Base-by-base conservation (phyloP, 2,113 vertebrate species). In the Chloropsis hardwickii region DNA sequence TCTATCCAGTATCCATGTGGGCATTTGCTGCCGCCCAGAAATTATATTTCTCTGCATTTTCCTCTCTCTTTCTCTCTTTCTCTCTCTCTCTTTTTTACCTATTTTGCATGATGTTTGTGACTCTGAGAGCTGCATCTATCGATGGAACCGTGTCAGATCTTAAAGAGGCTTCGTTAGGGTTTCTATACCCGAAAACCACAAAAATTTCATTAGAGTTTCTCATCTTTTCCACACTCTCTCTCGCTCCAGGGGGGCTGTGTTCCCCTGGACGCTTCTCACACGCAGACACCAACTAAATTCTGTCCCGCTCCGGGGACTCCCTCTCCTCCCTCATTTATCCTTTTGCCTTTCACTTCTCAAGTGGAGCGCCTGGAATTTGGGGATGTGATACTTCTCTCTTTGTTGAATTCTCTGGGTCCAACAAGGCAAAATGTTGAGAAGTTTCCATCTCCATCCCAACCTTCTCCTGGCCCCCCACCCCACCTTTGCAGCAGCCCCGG, bases 141-240 rank as follows among this genome's bases (percentile, higher is more conserved):
- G 98, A 99, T 99, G 99, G 99, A 99, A 99, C 99, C 99, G 98
- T 99, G 99, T 99, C 99, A 99, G 98, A 99, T 98, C 98, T 98
- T 98, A 98, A 99, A 98, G 99, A 99, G 99, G 99, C 99, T 99
- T 99, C 98, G 98, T 99, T 99, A 98, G 99, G 99, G 99, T 99
- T 99, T 99, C 99, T 99, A 99, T 98, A 99, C 98, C 99, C 99
- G 79, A 98, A 98, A 99, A 99, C 98, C 99, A 99, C 99, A 99
- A 99, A 99, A 99, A 99, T 99, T 99, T 99, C 98, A 99, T 99
- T 99, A 99, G 99, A 98, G 99, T 99, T 99, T 99, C 99, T 99
- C 99, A 99, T 99, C 99, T 99, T 99, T 99, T 96, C 87, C 96
- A 86, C 45, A 74, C 76, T 94, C 61, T 37, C 39, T 84, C 87